Evolutionary conservation across 2,888 invertebrate species (phyloP), one percentile per base, ranked within the genome.

Genomic region (Neoitamus cyanurus): DNA sequence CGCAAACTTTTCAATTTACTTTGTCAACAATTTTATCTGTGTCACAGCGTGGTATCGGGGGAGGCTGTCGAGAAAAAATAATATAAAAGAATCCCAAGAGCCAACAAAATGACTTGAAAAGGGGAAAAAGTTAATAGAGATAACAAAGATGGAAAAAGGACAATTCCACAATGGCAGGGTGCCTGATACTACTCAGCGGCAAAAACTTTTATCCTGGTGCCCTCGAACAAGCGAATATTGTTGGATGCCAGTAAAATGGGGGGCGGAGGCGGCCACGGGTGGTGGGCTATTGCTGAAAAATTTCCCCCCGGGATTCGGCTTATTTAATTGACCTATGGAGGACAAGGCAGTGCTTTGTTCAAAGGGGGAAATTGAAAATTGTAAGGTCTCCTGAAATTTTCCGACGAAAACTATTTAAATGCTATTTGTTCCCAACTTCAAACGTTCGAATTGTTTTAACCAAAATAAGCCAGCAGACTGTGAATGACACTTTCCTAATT

Each of bases 1-100:
- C 20, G 77, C 25, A 30, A 46, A 77, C 77, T 77, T 77, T 77
- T 77, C 77, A 77, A 77, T 77, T 77, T 77, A 77, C 77, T 77
- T 77, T 77, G 77, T 77, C 77, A 46, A 77, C 77, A 46, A 42
- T 77, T 77, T 77, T 46, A 77, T 77, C 77, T 73, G 31, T 73
- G 73, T 34, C 31, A 73, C 73, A 34, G 73, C 20, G 20, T 73
- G 36, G 36, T 15, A 73, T 73, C 25, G 73, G 20, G 36, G 31
- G 58, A 36, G 13, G 31, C 15, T 36, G 34, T 20, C 37, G n/a
- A 70, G 9, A 13, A 70, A 70, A 58, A 58, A 58, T 58, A 58
- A 58, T 58, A 70, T 31, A 73, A 73, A 70, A 73, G 36, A 15
- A 73, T 73, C 36, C 31, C 31, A 73, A 73, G 36, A 36, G 37